Conservation (phyloP, 2,888 invertebrate species). For the Aleiodes testaceus region DNA sequence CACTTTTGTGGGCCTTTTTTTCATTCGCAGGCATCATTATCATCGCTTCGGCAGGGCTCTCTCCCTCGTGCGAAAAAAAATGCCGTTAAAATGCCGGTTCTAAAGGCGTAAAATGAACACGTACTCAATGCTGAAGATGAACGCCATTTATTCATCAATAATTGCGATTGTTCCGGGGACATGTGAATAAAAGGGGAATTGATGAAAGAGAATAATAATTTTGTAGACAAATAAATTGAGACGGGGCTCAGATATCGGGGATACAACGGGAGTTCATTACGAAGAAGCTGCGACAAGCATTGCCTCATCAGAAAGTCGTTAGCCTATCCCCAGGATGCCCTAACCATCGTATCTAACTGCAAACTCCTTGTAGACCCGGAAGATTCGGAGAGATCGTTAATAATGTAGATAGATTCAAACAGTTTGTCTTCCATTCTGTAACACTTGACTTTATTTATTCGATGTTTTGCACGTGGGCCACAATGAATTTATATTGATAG, state of each 20-base stretch:
- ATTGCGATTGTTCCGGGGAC: not conserved
- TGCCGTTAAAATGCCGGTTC: not conserved
- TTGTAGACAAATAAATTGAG: not conserved
- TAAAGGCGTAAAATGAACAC: constrained; percentile 1
- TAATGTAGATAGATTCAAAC: constrained; percentile 36
- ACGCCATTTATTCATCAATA: constrained; percentile 35
- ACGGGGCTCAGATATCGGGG: constrained; percentile 39
- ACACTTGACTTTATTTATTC: constrained; percentile 28
- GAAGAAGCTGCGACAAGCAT: constrained; percentile 64
- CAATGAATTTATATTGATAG: too few species aligned
- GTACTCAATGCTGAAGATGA: not conserved
- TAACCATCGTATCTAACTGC: constrained; percentile 11
- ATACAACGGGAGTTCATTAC: constrained; percentile 61
- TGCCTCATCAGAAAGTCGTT: constrained; percentile 72
- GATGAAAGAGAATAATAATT: too few species aligned
- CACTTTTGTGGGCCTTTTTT: constrained; percentile 32
- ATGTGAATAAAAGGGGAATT: too few species aligned
- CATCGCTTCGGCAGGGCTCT: constrained; percentile 10
- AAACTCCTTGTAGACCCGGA: not conserved
- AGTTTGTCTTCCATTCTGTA: constrained; percentile 14
- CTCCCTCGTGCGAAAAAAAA: constrained; percentile 1
- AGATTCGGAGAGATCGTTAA: constrained; percentile 2
- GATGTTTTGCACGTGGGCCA: constrained; percentile 4
- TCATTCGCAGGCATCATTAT: constrained; percentile 23
- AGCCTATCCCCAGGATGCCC: constrained; percentile 57